Evolutionary conservation across 2,113 vertebrate genomes (phyloP).

Genomic region (Chaetorhynchus papuensis): DNA sequence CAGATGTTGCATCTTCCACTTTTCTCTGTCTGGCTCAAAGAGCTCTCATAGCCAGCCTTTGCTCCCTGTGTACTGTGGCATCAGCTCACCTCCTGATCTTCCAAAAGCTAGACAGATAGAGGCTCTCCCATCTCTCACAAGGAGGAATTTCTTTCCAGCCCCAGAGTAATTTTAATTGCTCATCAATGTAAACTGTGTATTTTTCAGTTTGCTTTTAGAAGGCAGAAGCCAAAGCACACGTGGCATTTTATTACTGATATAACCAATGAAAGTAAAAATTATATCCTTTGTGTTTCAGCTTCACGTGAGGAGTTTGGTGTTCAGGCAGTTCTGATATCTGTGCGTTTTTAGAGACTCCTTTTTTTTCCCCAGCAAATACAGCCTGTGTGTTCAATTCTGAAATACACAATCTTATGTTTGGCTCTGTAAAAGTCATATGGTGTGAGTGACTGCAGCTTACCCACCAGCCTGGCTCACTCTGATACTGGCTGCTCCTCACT

Average conservation of each 20-base stretch:
- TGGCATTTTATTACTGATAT: background rate
- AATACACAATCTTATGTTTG: background rate
- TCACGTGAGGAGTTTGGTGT: background rate
- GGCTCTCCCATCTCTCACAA: background rate
- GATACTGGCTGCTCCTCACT: background rate
- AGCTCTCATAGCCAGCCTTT: background rate
- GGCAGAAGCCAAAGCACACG: fast-evolving
- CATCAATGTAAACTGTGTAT: background rate
- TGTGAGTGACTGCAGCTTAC: background rate
- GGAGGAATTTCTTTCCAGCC: background rate
- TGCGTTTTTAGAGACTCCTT: background rate
- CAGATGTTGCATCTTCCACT: background rate
- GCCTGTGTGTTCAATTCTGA: background rate
- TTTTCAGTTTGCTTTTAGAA: background rate
- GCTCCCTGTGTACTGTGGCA: background rate
- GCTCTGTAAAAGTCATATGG: background rate
- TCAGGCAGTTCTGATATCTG: background rate
- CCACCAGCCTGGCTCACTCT: background rate
- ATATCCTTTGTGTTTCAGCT: background rate
- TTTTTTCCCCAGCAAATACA: background rate
- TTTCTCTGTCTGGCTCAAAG: background rate
- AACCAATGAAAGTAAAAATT: background rate
- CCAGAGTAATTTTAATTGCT: background rate
- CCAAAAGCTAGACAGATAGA: background rate
- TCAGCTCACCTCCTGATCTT: background rate